phyloP scores from a whole-genome alignment of 2,113 vertebrate genomes.

The Peromyscus californicus region DNA sequence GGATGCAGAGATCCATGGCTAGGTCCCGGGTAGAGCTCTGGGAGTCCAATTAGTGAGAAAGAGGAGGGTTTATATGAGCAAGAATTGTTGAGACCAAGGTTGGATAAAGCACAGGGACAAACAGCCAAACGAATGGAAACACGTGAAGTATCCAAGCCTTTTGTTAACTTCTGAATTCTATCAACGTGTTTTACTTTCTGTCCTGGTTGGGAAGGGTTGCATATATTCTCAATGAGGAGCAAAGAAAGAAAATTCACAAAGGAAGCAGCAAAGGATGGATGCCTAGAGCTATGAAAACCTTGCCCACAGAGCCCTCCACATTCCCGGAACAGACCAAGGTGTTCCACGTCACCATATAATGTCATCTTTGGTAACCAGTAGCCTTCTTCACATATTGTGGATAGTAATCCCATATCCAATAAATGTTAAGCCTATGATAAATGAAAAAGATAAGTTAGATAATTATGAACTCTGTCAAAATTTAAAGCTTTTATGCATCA shows the following conservation, averaged over 20 bases:
- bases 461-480: neutral
- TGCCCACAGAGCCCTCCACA: neutral
- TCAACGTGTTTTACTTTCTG: neutral
- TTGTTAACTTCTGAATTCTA: neutral
- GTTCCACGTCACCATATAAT: neutral
- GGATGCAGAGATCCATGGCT: no score
- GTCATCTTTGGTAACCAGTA: neutral
- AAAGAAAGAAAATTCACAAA: neutral
- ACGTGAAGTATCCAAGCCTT: no score
- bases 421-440: neutral
- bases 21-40: no score
- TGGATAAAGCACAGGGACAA: no score
- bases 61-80: no score
- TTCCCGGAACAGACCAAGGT: no score
- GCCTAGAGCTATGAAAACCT: neutral
- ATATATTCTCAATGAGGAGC: neutral
- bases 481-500: neutral
- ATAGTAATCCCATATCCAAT: neutral
- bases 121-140: no score
- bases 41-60: no score
- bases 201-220: no score
- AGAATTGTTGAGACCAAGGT: no score
- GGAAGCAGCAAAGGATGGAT: neutral
- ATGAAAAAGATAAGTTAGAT: neutral
- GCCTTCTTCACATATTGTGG: neutral